A percentile compares a stretch with the other conserved stretches of the same genome.
These are phyloP conservation scores for Pygocentrus nattereri DNA, from an alignment of 2,797 vertebrate species.

Conservation along the genomic window DNA sequence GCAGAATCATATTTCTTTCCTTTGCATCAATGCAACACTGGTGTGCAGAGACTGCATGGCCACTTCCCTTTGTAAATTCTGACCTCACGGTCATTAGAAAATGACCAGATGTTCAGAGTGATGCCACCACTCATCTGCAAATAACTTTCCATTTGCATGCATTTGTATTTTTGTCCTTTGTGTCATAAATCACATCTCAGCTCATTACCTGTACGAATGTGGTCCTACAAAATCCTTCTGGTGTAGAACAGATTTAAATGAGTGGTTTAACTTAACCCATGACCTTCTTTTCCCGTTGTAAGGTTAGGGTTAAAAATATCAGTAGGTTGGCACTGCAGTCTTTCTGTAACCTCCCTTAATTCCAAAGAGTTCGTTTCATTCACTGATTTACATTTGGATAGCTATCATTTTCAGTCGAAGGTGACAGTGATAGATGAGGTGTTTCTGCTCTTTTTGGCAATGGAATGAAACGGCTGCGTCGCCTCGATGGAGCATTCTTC, in stretches of 20 bases:
- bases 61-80: background rate
- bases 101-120: background rate
- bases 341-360: constrained; percentile 54
- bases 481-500: constrained; percentile 52
- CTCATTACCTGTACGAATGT: constrained; percentile 46
- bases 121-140: background rate
- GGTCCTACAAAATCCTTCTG: constrained; percentile 33
- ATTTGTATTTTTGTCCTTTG: constrained; percentile 23
- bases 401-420: constrained; percentile 61
- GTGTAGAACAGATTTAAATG: constrained; percentile 45
- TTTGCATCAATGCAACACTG: background rate
- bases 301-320: constrained; percentile 52
- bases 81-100: background rate
- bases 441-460: constrained; percentile 62
- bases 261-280: constrained; percentile 36
- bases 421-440: constrained; percentile 63
- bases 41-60: background rate
- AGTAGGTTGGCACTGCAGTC: constrained; percentile 37
- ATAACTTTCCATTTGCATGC: constrained; percentile 24
- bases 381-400: constrained; percentile 58
- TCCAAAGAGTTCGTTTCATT: constrained; percentile 52
- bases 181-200: constrained; percentile 12
- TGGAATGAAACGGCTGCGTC: constrained; percentile 59
- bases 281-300: constrained; percentile 21
- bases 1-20: background rate